These are phyloP conservation scores for Bambusicola thoracicus DNA, from an alignment of 2,113 vertebrate genomes.

Conservation along the genomic window DNA sequence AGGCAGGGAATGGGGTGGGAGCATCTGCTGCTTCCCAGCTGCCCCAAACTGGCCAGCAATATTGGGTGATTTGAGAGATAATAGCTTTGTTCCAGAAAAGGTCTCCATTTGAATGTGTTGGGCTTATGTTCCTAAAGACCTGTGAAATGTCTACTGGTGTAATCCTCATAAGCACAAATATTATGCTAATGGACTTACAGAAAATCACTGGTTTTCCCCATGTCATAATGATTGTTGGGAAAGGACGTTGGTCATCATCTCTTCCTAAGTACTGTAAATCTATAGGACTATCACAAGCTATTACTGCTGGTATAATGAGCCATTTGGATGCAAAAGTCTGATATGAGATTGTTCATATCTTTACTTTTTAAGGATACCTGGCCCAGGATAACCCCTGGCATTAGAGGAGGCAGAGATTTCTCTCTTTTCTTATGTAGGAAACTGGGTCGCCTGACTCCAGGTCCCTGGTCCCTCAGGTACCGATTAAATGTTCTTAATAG, in stretches of 20 bases:
- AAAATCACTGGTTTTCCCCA: constrained; percentile 52
- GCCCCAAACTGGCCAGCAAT: not conserved
- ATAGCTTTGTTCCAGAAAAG: not conserved
- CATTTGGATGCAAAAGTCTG: constrained; percentile 41
- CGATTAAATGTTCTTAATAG: not conserved
- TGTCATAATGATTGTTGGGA: constrained; percentile 63
- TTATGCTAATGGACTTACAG: constrained; percentile 51
- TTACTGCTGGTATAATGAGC: constrained; percentile 39
- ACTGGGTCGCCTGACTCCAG: not conserved
- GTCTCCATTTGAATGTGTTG: not conserved
- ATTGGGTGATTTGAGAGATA: not conserved
- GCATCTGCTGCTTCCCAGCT: not conserved
- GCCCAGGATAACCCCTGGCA: constrained; percentile 6
- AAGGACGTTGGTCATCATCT: constrained; percentile 58
- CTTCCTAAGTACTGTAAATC: constrained; percentile 62
- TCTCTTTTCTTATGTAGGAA: not conserved
- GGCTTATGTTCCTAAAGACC: not conserved
- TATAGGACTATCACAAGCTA: constrained; percentile 50
- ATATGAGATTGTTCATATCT: constrained; percentile 8
- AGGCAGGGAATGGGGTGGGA: not conserved
- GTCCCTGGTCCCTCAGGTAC: not conserved
- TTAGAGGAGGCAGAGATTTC: not conserved
- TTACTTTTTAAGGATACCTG: not conserved
- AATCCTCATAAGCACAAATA: constrained; percentile 8
- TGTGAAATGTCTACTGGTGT: not conserved